A percentile compares a stretch with the other conserved stretches of the same genome.
These are phyloP conservation scores for Asbolus verrucosus DNA, from an alignment of 1,140 invertebrate genomes.

Conservation along the genomic window DNA sequence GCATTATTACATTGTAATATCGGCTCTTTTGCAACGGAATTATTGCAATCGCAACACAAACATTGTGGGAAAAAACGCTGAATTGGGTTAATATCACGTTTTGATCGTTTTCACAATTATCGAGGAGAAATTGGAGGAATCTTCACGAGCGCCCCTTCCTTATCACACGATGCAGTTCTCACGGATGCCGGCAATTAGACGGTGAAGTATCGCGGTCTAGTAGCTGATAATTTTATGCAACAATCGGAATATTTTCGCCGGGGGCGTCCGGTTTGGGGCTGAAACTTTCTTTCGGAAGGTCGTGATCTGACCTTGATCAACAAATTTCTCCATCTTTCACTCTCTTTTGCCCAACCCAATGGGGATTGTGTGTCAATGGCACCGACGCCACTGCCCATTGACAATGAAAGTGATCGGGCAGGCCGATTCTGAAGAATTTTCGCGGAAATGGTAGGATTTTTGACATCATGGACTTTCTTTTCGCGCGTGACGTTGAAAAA, in stretches of 20 bases:
- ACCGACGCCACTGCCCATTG: conserved; percentile 35
- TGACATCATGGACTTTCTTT: conserved; percentile 6
- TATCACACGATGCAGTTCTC: not conserved
- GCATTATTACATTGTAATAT: conserved; percentile 39
- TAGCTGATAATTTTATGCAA: not conserved
- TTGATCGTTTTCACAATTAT: conserved; percentile 13
- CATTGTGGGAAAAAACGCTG: conserved; percentile 18
- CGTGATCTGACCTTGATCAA: conserved; percentile 53
- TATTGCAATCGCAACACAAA: conserved; percentile 32
- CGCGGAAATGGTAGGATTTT: too few relatives aligned
- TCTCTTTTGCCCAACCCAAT: conserved; percentile 51
- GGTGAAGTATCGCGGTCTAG: not conserved
- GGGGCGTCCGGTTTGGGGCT: conserved; percentile 17
- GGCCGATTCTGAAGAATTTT: not conserved
- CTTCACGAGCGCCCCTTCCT: not conserved
- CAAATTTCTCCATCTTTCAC: conserved; percentile 54
- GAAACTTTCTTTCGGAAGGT: conserved; percentile 54
- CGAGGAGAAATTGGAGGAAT: conserved; percentile 17
- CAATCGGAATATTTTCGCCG: not conserved
- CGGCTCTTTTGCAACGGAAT: conserved; percentile 30
- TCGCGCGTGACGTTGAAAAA: not conserved
- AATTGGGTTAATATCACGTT: conserved; percentile 2
- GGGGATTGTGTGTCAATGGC: conserved; percentile 42
- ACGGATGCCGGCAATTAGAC: not conserved
- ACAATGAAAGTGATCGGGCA: conserved; percentile 26